These are phyloP conservation scores for Chionomys nivalis DNA, from an alignment of 2,113 vertebrate species.

Conservation along the genomic window DNA sequence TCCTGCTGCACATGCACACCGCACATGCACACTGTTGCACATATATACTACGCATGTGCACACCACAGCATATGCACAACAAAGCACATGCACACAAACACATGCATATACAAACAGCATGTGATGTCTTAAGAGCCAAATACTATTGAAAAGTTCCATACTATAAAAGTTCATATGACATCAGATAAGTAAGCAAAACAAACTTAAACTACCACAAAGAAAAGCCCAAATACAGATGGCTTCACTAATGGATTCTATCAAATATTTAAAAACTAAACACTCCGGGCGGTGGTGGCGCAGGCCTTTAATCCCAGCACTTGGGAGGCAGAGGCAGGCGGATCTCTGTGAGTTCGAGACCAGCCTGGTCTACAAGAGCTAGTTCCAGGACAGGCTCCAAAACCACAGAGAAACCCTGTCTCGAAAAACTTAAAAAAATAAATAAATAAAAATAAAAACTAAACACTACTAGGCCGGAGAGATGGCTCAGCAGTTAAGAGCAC, in stretches of 20 bases:
- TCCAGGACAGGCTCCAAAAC: too few species aligned
- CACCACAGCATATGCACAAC: background rate
- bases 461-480: background rate
- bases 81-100: background rate
- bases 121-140: conserved; percentile 36
- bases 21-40: background rate
- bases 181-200: background rate
- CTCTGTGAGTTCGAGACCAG: too few species aligned
- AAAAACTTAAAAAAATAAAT: too few species aligned
- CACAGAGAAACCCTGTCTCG: too few species aligned
- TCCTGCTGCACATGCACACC: background rate
- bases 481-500: background rate
- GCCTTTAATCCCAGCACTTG: too few species aligned
- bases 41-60: too few species aligned
- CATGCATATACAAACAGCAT: background rate
- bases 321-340: too few species aligned
- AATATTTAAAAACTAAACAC: conserved; percentile 37
- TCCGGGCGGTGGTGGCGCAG: too few species aligned
- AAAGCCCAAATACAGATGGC: background rate
- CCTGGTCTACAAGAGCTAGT: too few species aligned
- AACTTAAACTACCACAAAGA: background rate
- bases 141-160: conserved; percentile 8
- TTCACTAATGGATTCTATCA: conserved; percentile 16
- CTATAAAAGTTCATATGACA: conserved; percentile 20
- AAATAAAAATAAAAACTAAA: conserved; percentile 32